Percentiles rank a stretch among this genome's conserved stretches.
phyloP scores from a whole-genome alignment of 2,888 invertebrate species.

The Apomyelois bistriatella region DNA sequence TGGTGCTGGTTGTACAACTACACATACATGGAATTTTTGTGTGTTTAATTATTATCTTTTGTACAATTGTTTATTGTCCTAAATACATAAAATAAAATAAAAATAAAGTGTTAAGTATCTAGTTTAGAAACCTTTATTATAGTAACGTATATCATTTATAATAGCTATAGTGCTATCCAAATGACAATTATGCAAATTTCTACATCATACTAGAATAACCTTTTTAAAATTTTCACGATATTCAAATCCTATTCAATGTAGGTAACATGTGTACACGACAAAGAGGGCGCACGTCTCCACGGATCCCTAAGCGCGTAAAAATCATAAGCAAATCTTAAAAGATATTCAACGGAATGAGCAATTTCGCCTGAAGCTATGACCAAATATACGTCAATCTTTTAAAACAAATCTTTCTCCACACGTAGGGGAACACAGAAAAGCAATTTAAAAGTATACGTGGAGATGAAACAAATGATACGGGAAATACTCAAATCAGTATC shows the following conservation, averaged over 20 bases:
- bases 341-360: conserved; percentile 47
- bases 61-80: too few relatives aligned
- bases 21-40: too few relatives aligned
- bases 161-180: too few relatives aligned
- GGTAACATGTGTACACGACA: background rate
- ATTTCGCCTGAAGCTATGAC: conserved; percentile 65
- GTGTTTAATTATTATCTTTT: too few relatives aligned
- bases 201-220: background rate
- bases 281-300: background rate
- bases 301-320: conserved; percentile 9
- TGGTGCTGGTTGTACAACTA: too few relatives aligned
- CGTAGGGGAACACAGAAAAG: conserved; percentile 72
- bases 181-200: too few relatives aligned
- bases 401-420: conserved; percentile 72
- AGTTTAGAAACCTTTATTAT: too few relatives aligned
- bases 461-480: conserved; percentile 74
- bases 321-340: conserved; percentile 22
- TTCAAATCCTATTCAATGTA: background rate
- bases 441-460: conserved; percentile 73
- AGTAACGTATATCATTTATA: too few relatives aligned
- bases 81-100: too few relatives aligned
- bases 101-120: too few relatives aligned
- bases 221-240: background rate
- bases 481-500: conserved; percentile 73
- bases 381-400: conserved; percentile 72